Base-by-base conservation (phyloP, 1,140 invertebrate genomes). In the Bombyx mandarina region DNA sequence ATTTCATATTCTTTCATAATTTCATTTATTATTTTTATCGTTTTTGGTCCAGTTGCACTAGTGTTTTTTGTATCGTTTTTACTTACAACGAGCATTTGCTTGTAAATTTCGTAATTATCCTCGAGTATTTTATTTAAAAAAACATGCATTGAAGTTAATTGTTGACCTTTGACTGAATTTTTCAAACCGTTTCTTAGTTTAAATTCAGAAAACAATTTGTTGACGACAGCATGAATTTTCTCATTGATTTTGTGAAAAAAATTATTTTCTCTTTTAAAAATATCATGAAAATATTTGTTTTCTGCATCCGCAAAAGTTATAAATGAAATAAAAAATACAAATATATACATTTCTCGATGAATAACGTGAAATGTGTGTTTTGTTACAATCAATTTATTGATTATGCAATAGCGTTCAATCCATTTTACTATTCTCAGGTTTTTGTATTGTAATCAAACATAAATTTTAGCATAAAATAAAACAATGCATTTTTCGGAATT, bases 171-270 rank as follows among this genome's bases (percentile, higher is more conserved):
- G 4, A 52, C 4, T 43, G 54, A 46, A 18, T 57, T 26, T 6
- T 8, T 54, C 54, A 68, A 65, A 8, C 49, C 50, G 6, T 52
- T 22, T 10, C 47, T 42, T 8, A 64, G 48, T 45, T 60, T 62
- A 7, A 71, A 44, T 7, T 26, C 6, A 1, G 52, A 47, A 53
- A 73, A 73, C 8, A 67, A 8, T 8, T 63, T 54, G 35, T 72
- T 69, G 8, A 66, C 58, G 3, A 61, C 9, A 26, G n/a, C 54
- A 45, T 73, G 65, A 12, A 62, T 43, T 9, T 59, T 53, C 56
- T 60, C 50, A 52, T 65, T 63, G 47, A 60, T 49, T 48, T 58
- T 55, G 7, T 52, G 42, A 42, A 56, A 55, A 9, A 58, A 42
- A 43, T 64, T 61, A 8, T 49, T 43, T 12, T 57, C 57, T 7